phyloP scores from a whole-genome alignment of 2,888 invertebrate genomes.

The Napeogenes sylphis region DNA sequence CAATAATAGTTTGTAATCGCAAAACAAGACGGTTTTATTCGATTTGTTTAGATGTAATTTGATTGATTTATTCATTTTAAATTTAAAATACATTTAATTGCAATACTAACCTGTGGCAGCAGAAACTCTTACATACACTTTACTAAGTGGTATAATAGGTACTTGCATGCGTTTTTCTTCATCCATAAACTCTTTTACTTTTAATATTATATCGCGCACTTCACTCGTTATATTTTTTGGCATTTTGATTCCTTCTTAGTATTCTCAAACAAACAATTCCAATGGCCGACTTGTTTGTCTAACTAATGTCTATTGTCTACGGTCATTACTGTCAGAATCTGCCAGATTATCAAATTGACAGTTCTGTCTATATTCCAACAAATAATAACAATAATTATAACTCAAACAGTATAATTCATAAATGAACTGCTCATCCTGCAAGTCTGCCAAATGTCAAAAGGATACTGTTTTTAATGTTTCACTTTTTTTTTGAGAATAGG shows the following conservation, averaged over 20 bases:
- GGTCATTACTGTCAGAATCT: not conserved
- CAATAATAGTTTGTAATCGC: too few relatives aligned
- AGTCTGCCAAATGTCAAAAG: too few relatives aligned
- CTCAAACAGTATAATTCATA: too few relatives aligned
- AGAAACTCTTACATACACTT: slow-evolving; percentile 68
- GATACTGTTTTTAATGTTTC: too few relatives aligned
- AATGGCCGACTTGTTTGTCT: slow-evolving; percentile 30
- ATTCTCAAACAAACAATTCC: slow-evolving; percentile 26
- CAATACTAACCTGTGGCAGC: slow-evolving; percentile 63
- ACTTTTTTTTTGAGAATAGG: too few relatives aligned
- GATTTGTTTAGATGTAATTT: not conserved
- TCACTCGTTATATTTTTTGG: slow-evolving; percentile 71
- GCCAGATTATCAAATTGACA: slow-evolving; percentile 2
- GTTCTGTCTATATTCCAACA: not conserved
- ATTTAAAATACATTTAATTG: slow-evolving; percentile 6
- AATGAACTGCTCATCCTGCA: too few relatives aligned
- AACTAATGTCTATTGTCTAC: not conserved
- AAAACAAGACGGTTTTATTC: not conserved
- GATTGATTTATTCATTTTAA: not conserved
- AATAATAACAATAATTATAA: too few relatives aligned
- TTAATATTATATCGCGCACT: slow-evolving; percentile 70
- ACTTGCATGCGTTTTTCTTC: slow-evolving; percentile 73
- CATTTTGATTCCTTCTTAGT: slow-evolving; percentile 45
- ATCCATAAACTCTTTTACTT: slow-evolving; percentile 73
- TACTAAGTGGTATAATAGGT: slow-evolving; percentile 69